Conservation (phyloP, 2,888 invertebrate genomes). For the Ennomos erosarius region DNA sequence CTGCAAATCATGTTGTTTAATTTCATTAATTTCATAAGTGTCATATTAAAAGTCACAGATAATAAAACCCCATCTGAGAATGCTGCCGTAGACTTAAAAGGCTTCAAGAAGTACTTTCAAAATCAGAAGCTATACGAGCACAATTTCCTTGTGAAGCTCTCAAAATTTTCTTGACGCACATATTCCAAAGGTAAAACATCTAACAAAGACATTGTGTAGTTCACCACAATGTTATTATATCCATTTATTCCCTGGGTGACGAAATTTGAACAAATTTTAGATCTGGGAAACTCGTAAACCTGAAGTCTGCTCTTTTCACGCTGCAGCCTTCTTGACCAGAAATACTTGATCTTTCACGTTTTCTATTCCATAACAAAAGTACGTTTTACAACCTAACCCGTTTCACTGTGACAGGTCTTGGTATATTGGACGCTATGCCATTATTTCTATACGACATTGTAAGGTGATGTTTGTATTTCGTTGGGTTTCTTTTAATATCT, state of each 20-base stretch:
- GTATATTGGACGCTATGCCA: slow-evolving; percentile 28
- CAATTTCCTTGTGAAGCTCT: too few relatives aligned
- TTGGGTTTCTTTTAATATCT: slow-evolving; percentile 36
- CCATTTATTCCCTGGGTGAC: slow-evolving; percentile 32
- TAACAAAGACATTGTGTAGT: slow-evolving; percentile 28
- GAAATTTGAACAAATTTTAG: slow-evolving; percentile 43
- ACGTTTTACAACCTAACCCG: slow-evolving; percentile 11
- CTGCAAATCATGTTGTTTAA: too few relatives aligned
- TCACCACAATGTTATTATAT: slow-evolving; percentile 33
- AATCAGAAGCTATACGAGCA: too few relatives aligned
- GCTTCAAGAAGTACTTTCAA: too few relatives aligned
- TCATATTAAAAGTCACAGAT: too few relatives aligned
- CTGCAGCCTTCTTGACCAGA: slow-evolving; percentile 26
- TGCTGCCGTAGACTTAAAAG: too few relatives aligned
- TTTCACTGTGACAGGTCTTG: slow-evolving; percentile 32
- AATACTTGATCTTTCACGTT: slow-evolving; percentile 22
- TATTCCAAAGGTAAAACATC: slow-evolving; percentile 16
- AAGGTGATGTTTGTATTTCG: slow-evolving; percentile 34
- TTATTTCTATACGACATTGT: slow-evolving; percentile 46
- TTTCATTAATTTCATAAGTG: too few relatives aligned
- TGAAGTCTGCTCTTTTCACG: slow-evolving; percentile 36
- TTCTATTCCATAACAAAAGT: slow-evolving; percentile 22
- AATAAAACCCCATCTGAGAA: too few relatives aligned
- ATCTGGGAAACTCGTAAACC: slow-evolving; percentile 40
- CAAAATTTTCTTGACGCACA: not conserved